A percentile compares a stretch with the other conserved stretches of the same genome.
These are phyloP conservation scores for Phylloscopus trochilus DNA, from an alignment of 2,113 vertebrate genomes.

Conservation along the genomic window DNA sequence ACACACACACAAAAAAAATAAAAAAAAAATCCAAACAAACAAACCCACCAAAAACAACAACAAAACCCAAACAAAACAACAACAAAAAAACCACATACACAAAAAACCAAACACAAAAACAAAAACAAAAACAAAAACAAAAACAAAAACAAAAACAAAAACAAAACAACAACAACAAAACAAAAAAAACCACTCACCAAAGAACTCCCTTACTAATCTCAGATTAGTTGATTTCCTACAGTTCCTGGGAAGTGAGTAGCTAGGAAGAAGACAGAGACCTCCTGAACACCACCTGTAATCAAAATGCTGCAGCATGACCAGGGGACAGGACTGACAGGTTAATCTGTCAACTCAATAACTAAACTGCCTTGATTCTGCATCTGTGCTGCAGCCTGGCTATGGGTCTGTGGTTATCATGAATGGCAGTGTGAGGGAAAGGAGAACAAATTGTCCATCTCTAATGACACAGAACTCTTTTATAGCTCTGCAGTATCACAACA, in stretches of 20 bases:
- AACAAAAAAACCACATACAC: no score
- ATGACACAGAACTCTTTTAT: neutral
- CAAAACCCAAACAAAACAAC: no score
- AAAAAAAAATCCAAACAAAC: no score
- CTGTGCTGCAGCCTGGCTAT: neutral
- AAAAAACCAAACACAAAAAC: no score
- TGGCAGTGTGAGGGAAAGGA: neutral
- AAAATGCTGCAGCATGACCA: neutral
- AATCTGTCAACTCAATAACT: neutral
- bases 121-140: neutral
- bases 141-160: no score
- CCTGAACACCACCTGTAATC: neutral
- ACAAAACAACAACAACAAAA: neutral
- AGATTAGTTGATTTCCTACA: neutral
- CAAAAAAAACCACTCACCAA: neutral
- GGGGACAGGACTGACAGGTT: neutral
- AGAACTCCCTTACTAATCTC: accelerated
- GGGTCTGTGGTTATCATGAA: neutral
- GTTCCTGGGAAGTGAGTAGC: neutral
- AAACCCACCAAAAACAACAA: no score
- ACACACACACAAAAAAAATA: no score
- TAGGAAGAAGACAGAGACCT: neutral
- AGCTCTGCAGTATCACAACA: neutral
- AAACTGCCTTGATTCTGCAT: neutral
- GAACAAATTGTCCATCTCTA: neutral